phyloP scores from a whole-genome alignment of 2,113 vertebrate genomes.

The Orthonyx spaldingii region DNA sequence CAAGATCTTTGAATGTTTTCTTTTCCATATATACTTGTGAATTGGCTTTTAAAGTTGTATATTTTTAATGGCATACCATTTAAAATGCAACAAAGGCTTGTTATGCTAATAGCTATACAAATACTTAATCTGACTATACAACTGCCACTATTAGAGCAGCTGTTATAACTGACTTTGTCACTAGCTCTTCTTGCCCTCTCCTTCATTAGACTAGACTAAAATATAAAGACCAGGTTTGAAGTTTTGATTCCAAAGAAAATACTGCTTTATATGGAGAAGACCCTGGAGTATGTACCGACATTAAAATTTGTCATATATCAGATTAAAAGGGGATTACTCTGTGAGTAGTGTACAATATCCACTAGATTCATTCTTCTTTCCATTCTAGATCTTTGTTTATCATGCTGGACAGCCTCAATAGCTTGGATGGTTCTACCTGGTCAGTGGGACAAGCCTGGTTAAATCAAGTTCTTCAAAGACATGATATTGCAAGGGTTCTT shows the following conservation, averaged over 20 bases:
- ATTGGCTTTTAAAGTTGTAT: background rate
- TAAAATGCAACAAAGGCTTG: background rate
- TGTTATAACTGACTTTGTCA: background rate
- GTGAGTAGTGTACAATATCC: background rate
- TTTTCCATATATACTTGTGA: background rate
- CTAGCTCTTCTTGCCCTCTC: background rate
- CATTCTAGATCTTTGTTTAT: conserved; percentile 90
- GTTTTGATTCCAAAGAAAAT: background rate
- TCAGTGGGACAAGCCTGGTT: conserved; percentile 96
- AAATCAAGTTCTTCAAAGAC: conserved; percentile 95
- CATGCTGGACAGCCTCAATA: conserved; percentile 96
- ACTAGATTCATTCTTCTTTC: background rate
- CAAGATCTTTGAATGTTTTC: background rate
- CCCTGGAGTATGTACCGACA: background rate
- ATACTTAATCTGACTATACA: background rate
- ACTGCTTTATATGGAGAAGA: background rate
- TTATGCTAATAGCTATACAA: background rate
- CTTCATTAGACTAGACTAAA: background rate
- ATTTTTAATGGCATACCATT: background rate
- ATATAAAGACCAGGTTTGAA: background rate
- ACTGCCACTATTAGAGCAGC: background rate
- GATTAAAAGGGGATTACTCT: background rate
- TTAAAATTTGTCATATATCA: background rate
- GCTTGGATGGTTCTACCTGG: conserved; percentile 91
- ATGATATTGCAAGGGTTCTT: conserved; percentile 94